Base-by-base conservation (phyloP, 2,113 vertebrate species). In the Epinephelus lanceolatus region DNA sequence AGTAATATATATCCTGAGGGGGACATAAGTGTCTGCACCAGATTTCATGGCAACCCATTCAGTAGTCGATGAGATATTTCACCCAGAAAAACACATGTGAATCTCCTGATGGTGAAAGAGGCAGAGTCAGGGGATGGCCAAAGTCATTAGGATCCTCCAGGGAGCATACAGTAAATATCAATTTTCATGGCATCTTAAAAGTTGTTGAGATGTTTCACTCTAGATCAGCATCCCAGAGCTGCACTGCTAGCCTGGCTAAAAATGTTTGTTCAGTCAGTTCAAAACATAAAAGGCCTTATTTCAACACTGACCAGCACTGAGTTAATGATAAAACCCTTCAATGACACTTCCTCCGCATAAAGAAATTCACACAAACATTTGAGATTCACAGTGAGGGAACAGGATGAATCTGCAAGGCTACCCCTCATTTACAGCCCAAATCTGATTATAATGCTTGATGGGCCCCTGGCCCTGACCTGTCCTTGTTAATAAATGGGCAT, bases 371-470 rank as follows among this genome's bases (percentile, higher is more conserved):
- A 69, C 21, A 6, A 59, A 37, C 17, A 45, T 78, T 67, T 67
- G 18, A 75, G 37, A 83, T 56, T 61, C 40, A 72, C 27, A 52
- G 52, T 40, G 10, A 49, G 71, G 1, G 3, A 21, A 49, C 13
- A 78, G 45, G 45, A 62, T 55, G 45, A 74, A 67, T 84, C 51
- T 71, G 47, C 27, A 23, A 42, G 37, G 8, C 60, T 51, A 19
- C 21, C 15, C 49, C 56, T 83, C 70, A 56, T 88, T 78, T 67
- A 61, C 56, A 71, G 37, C 15, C 68, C 1, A 23, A 40, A 57
- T 23, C 19, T 79, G 23, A 83, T 82, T 87, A 30, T 42, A 42
- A 3, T 30, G 45, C 27, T 85, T 56, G 21, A 75, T 23, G 12
- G 11, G 40, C 21, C 40, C 53, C 67, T 57, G 71, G 62, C 63